Evolutionary conservation across 2,888 invertebrate species (phyloP).

Genomic region (Drosophila barbarae): DNA sequence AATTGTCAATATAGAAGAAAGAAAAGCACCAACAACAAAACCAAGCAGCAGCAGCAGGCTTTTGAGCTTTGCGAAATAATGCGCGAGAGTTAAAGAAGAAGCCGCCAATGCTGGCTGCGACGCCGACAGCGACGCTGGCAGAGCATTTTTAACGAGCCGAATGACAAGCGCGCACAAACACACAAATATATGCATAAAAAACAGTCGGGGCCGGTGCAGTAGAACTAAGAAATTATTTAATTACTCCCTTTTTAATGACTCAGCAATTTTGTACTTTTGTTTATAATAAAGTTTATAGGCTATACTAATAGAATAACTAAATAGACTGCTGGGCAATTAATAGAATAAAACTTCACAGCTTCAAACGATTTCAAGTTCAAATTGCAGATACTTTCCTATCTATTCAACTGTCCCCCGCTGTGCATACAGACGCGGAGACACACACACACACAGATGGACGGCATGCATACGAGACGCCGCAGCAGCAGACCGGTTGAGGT

Average conservation of each 20-base stretch:
- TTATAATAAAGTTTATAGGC: too few species aligned
- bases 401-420: constrained; percentile 18
- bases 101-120: constrained; percentile 59
- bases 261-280: not conserved
- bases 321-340: not conserved
- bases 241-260: not conserved
- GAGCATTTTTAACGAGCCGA: constrained; percentile 66
- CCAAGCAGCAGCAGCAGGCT: constrained; percentile 26
- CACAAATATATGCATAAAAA: constrained; percentile 16
- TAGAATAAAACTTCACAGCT: too few species aligned
- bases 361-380: not conserved
- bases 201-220: constrained; percentile 42
- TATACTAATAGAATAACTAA: not conserved
- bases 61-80: constrained; percentile 61
- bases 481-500: constrained; percentile 71
- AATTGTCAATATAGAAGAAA: constrained; percentile 65
- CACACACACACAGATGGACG: constrained; percentile 24
- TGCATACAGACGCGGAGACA: constrained; percentile 19
- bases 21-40: constrained; percentile 50
- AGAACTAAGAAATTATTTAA: not conserved
- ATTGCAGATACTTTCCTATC: not conserved
- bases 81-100: constrained; percentile 69
- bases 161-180: constrained; percentile 60
- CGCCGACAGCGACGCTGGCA: constrained; percentile 39
- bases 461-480: constrained; percentile 63